phyloP scores from a whole-genome alignment of 1,140 invertebrate species.

The Conus ventricosus region DNA sequence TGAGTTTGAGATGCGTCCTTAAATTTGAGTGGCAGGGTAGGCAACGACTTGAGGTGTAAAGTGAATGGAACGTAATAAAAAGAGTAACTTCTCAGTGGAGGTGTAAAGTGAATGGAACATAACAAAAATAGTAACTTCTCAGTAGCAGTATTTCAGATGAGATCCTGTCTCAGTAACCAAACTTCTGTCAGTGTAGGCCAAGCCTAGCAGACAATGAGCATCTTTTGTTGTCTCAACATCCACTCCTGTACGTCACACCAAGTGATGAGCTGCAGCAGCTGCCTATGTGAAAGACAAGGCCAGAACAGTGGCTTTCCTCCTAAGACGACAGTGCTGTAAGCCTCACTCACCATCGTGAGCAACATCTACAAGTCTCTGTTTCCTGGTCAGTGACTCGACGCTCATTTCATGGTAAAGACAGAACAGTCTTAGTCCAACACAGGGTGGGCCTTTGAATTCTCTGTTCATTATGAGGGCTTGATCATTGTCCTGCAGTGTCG shows the following conservation, averaged over 20 bases:
- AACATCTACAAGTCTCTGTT: not conserved
- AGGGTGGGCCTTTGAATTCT: conserved; percentile 23
- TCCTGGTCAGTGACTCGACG: conserved; percentile 15
- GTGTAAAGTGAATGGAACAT: too few relatives aligned
- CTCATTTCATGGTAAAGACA: conserved; percentile 10
- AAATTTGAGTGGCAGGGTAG: too few relatives aligned
- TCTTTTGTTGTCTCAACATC: not conserved
- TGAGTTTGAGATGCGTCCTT: too few relatives aligned
- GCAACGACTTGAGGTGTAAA: too few relatives aligned
- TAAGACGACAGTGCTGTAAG: not conserved
- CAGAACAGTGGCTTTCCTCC: not conserved
- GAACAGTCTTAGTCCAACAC: conserved; percentile 30
- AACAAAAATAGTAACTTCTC: too few relatives aligned
- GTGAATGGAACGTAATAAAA: too few relatives aligned
- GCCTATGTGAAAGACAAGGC: too few relatives aligned
- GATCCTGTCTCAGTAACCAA: too few relatives aligned
- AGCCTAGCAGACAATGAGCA: not conserved
- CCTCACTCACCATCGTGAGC: not conserved
- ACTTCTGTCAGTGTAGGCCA: too few relatives aligned
- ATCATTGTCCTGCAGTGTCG: conserved; percentile 34
- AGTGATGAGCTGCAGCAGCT: not conserved
- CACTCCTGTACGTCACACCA: not conserved
- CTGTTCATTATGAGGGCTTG: conserved; percentile 20
- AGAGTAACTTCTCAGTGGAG: too few relatives aligned
- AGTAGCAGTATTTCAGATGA: too few relatives aligned